phyloP scores from a whole-genome alignment of 2,113 vertebrate genomes.

The Aldabrachelys gigantea region DNA sequence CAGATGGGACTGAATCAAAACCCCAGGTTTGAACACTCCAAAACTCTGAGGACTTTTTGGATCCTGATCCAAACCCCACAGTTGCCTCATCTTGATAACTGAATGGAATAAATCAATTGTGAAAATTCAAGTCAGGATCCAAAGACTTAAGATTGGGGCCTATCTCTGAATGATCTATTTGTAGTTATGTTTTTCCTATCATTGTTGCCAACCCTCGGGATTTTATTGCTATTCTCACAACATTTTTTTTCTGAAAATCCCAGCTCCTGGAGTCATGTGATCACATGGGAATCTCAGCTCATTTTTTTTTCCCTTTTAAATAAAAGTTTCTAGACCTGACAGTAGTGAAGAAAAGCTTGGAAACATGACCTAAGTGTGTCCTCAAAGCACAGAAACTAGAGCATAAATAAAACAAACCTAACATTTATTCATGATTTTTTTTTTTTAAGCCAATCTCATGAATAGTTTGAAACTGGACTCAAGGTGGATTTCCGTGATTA shows the following conservation, averaged over 20 bases:
- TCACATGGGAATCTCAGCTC: neutral
- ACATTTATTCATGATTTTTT: neutral
- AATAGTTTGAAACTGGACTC: neutral
- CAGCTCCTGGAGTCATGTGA: neutral
- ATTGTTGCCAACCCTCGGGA: neutral
- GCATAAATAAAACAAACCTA: neutral
- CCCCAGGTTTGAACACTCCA: neutral
- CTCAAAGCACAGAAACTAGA: neutral
- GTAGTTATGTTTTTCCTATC: neutral
- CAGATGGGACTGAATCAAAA: neutral
- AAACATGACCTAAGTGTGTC: neutral
- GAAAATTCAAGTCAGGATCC: conserved; percentile 3
- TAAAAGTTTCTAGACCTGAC: neutral
- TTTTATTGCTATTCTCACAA: neutral
- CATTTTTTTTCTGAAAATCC: neutral
- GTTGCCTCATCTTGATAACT: neutral
- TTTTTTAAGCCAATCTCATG: neutral
- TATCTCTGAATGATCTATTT: neutral
- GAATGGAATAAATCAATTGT: neutral
- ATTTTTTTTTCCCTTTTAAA: neutral
- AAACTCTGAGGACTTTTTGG: neutral
- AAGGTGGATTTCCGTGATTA: neutral
- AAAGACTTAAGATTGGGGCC: neutral
- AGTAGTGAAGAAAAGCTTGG: neutral
- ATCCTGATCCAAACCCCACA: neutral